These are phyloP conservation scores for Lepidocolaptes lacrymiger DNA, from an alignment of 2,797 vertebrate species.

Conservation along the genomic window DNA sequence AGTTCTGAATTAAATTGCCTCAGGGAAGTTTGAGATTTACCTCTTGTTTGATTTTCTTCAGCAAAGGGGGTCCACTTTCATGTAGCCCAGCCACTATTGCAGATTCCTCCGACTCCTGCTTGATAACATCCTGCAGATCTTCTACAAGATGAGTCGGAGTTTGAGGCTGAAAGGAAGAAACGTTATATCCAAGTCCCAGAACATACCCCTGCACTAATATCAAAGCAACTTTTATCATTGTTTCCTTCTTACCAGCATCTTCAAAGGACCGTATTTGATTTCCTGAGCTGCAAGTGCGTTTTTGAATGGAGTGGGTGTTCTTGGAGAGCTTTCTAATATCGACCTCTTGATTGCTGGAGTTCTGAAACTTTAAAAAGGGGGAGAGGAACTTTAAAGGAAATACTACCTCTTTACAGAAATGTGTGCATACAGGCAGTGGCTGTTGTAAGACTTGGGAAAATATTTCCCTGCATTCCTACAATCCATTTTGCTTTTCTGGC, in stretches of 20 bases:
- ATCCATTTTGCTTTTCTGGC: neutral
- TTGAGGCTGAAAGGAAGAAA: constrained; percentile 80
- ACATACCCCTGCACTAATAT: constrained; percentile 23
- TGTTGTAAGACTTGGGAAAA: neutral
- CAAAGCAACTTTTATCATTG: constrained; percentile 26
- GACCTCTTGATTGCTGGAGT: constrained; percentile 93
- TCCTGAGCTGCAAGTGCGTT: constrained; percentile 88
- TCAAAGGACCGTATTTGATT: constrained; percentile 90
- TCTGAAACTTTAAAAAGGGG: constrained; percentile 84
- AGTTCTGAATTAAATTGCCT: constrained; percentile 54
- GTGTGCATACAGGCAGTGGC: neutral
- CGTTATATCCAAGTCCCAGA: constrained; percentile 34
- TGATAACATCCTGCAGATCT: constrained; percentile 90
- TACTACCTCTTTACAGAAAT: constrained; percentile 3
- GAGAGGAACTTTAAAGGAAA: constrained; percentile 30
- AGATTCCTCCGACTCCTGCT: constrained; percentile 94
- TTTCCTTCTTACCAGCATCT: constrained; percentile 88
- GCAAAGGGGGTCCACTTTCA: constrained; percentile 84
- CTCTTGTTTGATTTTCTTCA: constrained; percentile 99
- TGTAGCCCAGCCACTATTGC: constrained; percentile 82
- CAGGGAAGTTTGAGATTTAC: constrained; percentile 75
- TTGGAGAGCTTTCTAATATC: constrained; percentile 91
- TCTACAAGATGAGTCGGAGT: constrained; percentile 86
- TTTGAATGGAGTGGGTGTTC: constrained; percentile 94
- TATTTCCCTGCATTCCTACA: neutral